Conservation (phyloP, 2,113 vertebrate species). For the Ellobius talpinus region DNA sequence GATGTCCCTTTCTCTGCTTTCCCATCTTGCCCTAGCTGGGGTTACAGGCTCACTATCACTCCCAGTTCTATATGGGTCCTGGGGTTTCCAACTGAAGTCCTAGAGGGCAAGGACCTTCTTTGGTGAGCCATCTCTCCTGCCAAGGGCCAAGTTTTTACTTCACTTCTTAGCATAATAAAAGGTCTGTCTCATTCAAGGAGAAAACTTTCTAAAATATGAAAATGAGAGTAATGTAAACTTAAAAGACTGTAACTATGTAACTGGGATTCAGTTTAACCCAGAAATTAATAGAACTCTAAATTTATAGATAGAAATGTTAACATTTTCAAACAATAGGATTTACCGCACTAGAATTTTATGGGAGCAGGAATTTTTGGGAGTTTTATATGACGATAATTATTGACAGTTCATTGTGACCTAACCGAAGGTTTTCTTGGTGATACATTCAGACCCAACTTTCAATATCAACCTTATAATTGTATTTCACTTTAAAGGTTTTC, state of each 20-base stretch:
- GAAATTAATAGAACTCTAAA: neutral
- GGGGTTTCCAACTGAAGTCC: neutral
- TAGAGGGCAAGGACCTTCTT: neutral
- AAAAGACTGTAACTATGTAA: neutral
- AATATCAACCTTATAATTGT: slow-evolving; percentile 18
- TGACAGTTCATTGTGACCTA: neutral
- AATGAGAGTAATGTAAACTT: neutral
- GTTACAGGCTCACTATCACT: neutral
- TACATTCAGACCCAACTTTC: slow-evolving; percentile 13
- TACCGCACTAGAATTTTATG: neutral
- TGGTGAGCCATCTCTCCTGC: neutral
- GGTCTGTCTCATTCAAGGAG: neutral
- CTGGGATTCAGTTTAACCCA: slow-evolving; percentile 8
- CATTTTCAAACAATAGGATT: slow-evolving; percentile 28
- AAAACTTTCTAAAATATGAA: neutral
- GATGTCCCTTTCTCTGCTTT: too few species aligned
- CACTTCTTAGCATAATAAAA: neutral
- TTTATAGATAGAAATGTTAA: neutral
- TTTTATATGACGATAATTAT: slow-evolving; percentile 1
- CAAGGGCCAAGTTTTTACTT: slow-evolving; percentile 28
- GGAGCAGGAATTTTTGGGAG: neutral
- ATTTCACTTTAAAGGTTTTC: neutral
- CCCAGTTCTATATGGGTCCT: neutral
- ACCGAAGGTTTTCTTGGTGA: neutral
- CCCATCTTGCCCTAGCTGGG: neutral